A percentile compares a stretch with the other conserved stretches of the same genome.
Evolutionary conservation across 2,888 invertebrate genomes (phyloP).

Genomic region (Mallateleia sp.): DNA sequence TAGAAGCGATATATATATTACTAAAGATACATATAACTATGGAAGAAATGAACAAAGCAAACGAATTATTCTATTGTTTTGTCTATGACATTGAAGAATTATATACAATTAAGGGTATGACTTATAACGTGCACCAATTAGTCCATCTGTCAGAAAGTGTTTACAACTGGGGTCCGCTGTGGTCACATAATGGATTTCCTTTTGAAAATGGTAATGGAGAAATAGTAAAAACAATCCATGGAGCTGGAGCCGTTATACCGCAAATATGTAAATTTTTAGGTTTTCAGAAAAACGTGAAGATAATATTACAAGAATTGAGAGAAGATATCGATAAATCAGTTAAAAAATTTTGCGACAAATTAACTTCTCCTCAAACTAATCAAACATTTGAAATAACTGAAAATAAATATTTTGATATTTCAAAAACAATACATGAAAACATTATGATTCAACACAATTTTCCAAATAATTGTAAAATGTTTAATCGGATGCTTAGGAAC

Average conservation of each 20-base stretch:
- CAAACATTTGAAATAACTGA: conserved; percentile 10
- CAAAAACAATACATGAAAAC: neutral
- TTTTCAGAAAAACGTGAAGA: conserved; percentile 12
- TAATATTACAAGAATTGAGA: conserved; percentile 14
- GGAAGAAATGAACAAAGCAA: conserved; percentile 52
- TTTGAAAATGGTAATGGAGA: conserved; percentile 74
- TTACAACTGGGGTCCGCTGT: conserved; percentile 76
- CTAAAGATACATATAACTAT: conserved; percentile 53
- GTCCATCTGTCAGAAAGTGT: conserved; percentile 73
- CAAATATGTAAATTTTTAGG: conserved; percentile 20
- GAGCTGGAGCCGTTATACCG: conserved; percentile 47
- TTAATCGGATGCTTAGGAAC: conserved; percentile 29
- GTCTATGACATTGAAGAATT: conserved; percentile 52
- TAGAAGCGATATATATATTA: conserved; percentile 65
- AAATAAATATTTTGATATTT: conserved; percentile 33
- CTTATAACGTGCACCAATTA: conserved; percentile 74
- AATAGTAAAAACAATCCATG: conserved; percentile 54
- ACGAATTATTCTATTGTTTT: conserved; percentile 48
- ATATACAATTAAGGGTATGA: conserved; percentile 66
- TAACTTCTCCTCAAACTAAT: neutral
- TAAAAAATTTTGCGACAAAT: conserved; percentile 1
- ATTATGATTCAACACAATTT: neutral
- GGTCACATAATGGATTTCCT: conserved; percentile 67
- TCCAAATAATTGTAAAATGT: neutral
- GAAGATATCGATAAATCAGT: conserved; percentile 4